Evolutionary conservation across 2,113 vertebrate genomes (phyloP).

Genomic region (Corvus moneduloides): DNA sequence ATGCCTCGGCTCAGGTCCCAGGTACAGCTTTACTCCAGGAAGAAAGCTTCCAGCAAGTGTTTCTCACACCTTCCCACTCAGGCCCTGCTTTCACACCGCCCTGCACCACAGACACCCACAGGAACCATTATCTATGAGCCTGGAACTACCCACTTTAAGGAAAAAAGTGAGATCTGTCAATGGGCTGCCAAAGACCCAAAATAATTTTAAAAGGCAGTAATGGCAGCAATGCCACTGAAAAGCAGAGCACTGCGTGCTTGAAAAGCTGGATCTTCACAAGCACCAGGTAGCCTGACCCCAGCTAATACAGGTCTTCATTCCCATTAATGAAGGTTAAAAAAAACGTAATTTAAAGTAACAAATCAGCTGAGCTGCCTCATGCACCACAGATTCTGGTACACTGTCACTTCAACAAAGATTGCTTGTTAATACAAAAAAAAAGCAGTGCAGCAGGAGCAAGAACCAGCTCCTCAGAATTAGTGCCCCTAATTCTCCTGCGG

Average conservation of each 20-base stretch:
- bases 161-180: not conserved
- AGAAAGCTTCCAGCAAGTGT: not conserved
- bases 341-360: not conserved
- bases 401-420: not conserved
- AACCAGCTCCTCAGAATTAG: not conserved
- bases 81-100: not conserved
- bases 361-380: not conserved
- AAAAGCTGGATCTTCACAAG: not conserved
- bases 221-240: not conserved
- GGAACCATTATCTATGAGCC: not conserved
- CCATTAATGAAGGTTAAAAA: not conserved
- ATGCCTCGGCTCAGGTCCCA: not conserved
- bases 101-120: not conserved
- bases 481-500: not conserved
- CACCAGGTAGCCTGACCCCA: not conserved
- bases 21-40: not conserved
- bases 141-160: not conserved
- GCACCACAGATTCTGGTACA: not conserved
- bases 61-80: not conserved
- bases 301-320: not conserved
- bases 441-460: not conserved
- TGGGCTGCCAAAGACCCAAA: not conserved
- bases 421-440: not conserved
- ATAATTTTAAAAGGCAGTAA: not conserved
- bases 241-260: not conserved